Base-by-base conservation (phyloP, 2,888 invertebrate species). In the Scrobipalpa atriplicella region DNA sequence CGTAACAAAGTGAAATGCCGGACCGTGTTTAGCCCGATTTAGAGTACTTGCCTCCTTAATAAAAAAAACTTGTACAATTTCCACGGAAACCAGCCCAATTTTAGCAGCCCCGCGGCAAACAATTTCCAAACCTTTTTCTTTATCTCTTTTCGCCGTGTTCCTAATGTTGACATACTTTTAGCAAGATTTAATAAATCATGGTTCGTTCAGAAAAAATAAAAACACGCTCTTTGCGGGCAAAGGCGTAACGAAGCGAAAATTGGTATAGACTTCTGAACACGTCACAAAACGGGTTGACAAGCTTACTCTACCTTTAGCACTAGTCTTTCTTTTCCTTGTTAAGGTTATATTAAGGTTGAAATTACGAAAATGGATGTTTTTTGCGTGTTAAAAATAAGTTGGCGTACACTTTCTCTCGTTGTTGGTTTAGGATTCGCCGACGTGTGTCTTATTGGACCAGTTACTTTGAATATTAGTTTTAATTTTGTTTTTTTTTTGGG, bases 161-260 rank as follows among this genome's bases (percentile, higher is more conserved):
- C 13, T 21, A 56, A 21, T 56, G 19, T 56, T 56, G 19, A 21
- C 19, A 13, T 21, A 19, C 21, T 54, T 54, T 10, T 19, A 18
- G 21, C 21, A 21, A 21, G 21, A 19, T 56, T 56, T 56, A 56
- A 21, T 56, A 56, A 56, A 56, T 56, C 54, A 21, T 21, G 21
- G 54, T 13, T 21, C 54, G 3, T 21, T 29, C 21, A 21, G 21
- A 21, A 21, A 56, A 64, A 58, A 66, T 62, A 66, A 62, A 67
- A 64, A 66, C 38, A 67, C 38, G 29, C 63, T 58, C 63, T 56
- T 66, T 62, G 56, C 51, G 60, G 43, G 51, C 18, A 36, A 47
- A 51, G 38, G 36, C 16, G 58, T 64, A 67, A 67, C 67, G 67
- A 67, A 67, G 67, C 64, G 64, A 41, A 67, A 66, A 64, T 64